A percentile compares a stretch with the other conserved stretches of the same genome.
Evolutionary conservation across 2,113 vertebrate genomes (phyloP).

Genomic region (Aleadryas rufinucha): DNA sequence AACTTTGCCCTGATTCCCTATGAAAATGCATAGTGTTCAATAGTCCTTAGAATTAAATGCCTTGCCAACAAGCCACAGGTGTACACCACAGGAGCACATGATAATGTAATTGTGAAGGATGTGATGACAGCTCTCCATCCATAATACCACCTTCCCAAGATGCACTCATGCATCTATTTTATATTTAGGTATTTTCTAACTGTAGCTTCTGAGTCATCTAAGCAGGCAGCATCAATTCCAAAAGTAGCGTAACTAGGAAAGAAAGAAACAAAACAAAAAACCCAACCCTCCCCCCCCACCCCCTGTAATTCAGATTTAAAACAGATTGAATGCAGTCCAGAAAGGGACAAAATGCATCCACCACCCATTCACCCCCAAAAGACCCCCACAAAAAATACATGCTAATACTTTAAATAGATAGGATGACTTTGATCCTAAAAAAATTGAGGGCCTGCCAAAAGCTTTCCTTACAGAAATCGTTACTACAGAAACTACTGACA

Average conservation of each 20-base stretch:
- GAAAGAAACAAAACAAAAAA: not conserved
- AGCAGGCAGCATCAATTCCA: not conserved
- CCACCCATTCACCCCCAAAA: rapidly evolving
- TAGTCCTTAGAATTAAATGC: slow-evolving; percentile 50
- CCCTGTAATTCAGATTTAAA: not conserved
- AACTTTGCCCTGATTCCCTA: slow-evolving; percentile 49
- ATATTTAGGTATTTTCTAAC: slow-evolving; percentile 51
- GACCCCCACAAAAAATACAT: rapidly evolving
- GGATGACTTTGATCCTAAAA: not conserved
- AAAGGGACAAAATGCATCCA: not conserved
- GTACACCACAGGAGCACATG: slow-evolving; percentile 63
- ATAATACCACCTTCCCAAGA: slow-evolving; percentile 50
- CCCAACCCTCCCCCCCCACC: rapidly evolving
- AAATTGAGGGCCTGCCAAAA: not conserved
- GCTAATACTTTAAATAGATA: not conserved
- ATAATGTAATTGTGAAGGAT: slow-evolving; percentile 65
- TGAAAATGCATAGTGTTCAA: slow-evolving; percentile 63
- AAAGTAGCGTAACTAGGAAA: not conserved
- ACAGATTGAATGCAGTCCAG: not conserved
- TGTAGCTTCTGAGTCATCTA: slow-evolving; percentile 26
- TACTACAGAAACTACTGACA: not conserved
- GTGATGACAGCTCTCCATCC: slow-evolving; percentile 65
- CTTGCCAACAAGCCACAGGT: slow-evolving; percentile 74
- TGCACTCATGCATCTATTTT: slow-evolving; percentile 60
- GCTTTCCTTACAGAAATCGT: not conserved